Percentiles rank a stretch among this genome's conserved stretches.
Conservation (phyloP, 2,797 vertebrate genomes). For the Hippopotamyrus pictus region DNA sequence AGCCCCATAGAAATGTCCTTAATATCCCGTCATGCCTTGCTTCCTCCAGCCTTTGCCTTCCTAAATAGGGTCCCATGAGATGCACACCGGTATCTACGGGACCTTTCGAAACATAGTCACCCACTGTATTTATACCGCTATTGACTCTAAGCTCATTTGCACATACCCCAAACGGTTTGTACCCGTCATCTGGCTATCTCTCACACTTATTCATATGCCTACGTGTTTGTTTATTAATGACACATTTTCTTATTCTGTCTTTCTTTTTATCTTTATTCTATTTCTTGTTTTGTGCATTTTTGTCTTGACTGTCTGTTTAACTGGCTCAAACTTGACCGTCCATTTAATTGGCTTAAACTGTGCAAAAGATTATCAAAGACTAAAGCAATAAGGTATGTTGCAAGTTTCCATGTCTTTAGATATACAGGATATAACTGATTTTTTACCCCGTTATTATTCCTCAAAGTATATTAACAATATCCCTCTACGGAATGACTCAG, state of each 20-base stretch:
- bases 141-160: background rate
- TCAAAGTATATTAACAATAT: constrained; percentile 30
- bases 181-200: background rate
- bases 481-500: constrained; percentile 16
- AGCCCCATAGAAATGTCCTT: background rate
- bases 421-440: background rate
- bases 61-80: background rate
- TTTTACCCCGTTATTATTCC: background rate
- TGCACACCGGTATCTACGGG: background rate
- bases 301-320: background rate
- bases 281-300: background rate
- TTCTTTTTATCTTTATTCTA: background rate
- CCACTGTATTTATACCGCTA: background rate
- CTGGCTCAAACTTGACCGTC: background rate
- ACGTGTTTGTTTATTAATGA: background rate
- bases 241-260: background rate
- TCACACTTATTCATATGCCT: background rate
- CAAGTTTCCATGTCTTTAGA: background rate
- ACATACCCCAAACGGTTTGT: background rate
- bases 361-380: constrained; percentile 55
- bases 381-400: constrained; percentile 32
- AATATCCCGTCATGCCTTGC: background rate
- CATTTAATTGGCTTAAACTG: constrained; percentile 19
- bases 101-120: background rate
- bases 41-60: background rate